Base-by-base conservation (phyloP, 1,140 invertebrate genomes). In the Zelostemma sp. region DNA sequence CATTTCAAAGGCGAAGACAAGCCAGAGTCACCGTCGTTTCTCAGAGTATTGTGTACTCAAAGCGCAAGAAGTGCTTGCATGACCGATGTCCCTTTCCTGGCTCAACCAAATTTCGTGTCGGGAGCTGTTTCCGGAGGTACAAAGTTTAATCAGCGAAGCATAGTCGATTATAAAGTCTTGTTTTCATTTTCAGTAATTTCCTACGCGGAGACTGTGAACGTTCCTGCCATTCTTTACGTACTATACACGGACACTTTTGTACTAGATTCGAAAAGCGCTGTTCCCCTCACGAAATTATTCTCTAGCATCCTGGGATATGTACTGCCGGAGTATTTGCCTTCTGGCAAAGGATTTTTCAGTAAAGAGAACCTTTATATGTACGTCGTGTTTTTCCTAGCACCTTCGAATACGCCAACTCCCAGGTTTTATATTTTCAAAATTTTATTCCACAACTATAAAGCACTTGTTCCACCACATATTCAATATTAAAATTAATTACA, bases 311-410 rank as follows among this genome's bases (percentile, higher is more conserved):
- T 74, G 17, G 68, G 76, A 21, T 69, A 64, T 64, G 49, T 43
- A 31, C 3, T 79, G 14, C 66, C 75, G 8, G 21, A 77, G 41
- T 72, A 75, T 15, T 64, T 48, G 41, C 59, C 73, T 58, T 19
- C 16, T 35, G 48, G 48, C 1, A 75, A 75, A 53, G 74, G 68
- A n/a, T 78, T 75, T 58, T 82, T 79, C 47, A 80, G 76, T 79
- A 85, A 84, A 83, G 83, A 81, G 60, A 84, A 84, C 49, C 75
- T 85, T 53, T 85, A 85, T 43, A 78, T 83, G 76, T 85, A 76
- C 72, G 69, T 50, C 15, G 41, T 46, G 56, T 50, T 43, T 47
- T 47, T 31, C 17, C n/a, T 40, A 8, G 21, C n/a, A n/a, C n/a
- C n/a, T n/a, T n/a, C n/a, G n/a, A n/a, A n/a, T 41, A 43, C 45